Evolutionary conservation across 2,797 vertebrate genomes (phyloP).

Genomic region (Ara ararauna): DNA sequence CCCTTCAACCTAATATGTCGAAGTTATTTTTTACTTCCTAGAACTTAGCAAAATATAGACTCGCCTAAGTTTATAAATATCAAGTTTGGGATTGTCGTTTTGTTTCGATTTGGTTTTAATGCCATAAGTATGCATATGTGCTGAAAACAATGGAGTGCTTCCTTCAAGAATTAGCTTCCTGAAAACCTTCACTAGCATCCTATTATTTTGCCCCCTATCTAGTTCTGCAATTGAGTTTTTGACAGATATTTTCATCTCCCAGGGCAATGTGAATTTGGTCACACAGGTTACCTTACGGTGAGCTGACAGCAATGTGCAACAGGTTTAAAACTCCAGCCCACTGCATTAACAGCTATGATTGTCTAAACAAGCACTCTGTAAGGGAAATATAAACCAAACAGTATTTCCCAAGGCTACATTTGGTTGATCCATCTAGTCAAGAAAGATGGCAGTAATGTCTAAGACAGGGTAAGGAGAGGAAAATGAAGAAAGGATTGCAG

Average conservation of each 20-base stretch:
- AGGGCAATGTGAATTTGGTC: not conserved
- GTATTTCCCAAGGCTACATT: not conserved
- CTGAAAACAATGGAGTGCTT: not conserved
- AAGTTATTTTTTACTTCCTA: not conserved
- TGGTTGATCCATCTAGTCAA: not conserved
- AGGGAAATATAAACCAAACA: not conserved
- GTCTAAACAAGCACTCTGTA: not conserved
- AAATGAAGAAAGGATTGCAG: not conserved
- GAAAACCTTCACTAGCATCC: not conserved
- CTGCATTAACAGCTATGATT: not conserved
- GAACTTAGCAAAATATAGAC: not conserved
- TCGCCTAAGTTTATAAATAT: not conserved
- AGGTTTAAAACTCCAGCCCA: not conserved
- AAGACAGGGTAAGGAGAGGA: not conserved
- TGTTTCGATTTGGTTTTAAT: not conserved
- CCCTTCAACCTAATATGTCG: not conserved
- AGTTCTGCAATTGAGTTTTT: not conserved
- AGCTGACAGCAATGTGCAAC: not conserved
- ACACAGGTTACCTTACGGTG: not conserved
- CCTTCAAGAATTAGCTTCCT: not conserved
- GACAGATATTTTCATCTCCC: not conserved
- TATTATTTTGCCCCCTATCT: not conserved
- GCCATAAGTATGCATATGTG: fast-evolving
- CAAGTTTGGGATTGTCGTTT: not conserved
- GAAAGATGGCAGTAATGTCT: not conserved